Evolutionary conservation across 1,140 invertebrate genomes (phyloP).

Genomic region (Drosophila sulfurigaster): DNA sequence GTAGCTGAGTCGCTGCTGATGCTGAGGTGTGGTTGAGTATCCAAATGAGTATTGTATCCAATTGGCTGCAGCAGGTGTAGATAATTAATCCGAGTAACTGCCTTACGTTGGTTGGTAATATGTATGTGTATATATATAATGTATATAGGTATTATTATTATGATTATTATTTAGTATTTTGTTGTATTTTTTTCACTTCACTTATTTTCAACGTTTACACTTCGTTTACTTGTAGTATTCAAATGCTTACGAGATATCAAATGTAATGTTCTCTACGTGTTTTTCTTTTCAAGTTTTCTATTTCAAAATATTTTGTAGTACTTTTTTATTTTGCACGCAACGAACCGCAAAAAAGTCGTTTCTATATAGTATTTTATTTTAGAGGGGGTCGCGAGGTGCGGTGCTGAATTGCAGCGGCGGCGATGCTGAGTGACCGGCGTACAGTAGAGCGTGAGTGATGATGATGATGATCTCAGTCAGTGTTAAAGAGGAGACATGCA

Average conservation of each 20-base stretch:
- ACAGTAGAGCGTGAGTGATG: slow-evolving; percentile 63
- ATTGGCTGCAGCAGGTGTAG: slow-evolving; percentile 64
- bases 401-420: slow-evolving; percentile 26
- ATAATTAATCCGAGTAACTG: slow-evolving; percentile 73
- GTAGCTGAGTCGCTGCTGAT: slow-evolving; percentile 54
- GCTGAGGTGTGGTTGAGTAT: slow-evolving; percentile 45
- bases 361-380: slow-evolving; percentile 10
- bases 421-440: slow-evolving; percentile 60
- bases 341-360: slow-evolving; percentile 30
- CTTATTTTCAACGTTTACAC: slow-evolving; percentile 27
- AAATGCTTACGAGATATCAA: slow-evolving; percentile 29
- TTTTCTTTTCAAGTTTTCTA: slow-evolving; percentile 17
- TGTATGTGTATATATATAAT: slow-evolving; percentile 39
- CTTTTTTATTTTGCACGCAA: slow-evolving; percentile 49
- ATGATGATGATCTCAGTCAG: slow-evolving; percentile 48
- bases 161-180: slow-evolving; percentile 19
- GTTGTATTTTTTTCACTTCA: slow-evolving; percentile 31
- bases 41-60: slow-evolving; percentile 72
- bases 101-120: slow-evolving; percentile 21
- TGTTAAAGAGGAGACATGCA: slow-evolving; percentile 7
- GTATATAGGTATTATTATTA: slow-evolving; percentile 3
- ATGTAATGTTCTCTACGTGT: slow-evolving; percentile 24
- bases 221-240: slow-evolving; percentile 6
- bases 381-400: slow-evolving; percentile 4
- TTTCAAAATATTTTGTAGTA: slow-evolving; percentile 19